Evolutionary conservation across 92 coral and sea anemone species (phyloP), one percentile per base, ranked within the genome.

Genomic region (Phenganax subtilis): DNA sequence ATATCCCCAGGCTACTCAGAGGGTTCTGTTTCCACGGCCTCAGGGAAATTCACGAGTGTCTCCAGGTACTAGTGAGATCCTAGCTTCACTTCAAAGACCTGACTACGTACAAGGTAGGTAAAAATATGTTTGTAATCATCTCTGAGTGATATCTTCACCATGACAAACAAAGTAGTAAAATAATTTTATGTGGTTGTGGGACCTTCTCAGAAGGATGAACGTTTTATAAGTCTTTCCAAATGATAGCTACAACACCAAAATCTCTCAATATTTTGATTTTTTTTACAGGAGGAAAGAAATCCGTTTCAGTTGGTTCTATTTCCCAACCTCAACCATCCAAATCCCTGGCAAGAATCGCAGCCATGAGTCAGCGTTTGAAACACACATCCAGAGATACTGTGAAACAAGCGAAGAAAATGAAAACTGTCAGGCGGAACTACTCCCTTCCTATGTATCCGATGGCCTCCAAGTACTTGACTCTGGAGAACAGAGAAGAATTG

Each of bases 321-420:
- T 27, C 64, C 0, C 70, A 76, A 59, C 73, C 73, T 37, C 83
- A 79, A 54, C 83, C 83, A 20, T 62, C 73, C 37, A 79, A 79
- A 20, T 60, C 53, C 20, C 74, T 79, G 14, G 83, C 83, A 6
- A 79, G 74, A 64, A 79, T 79, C 73, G 83, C 83, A 1, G 83
- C 83, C 8, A 67, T 79, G 51, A 79, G 83, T 79, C 83, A 79
- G 51, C 83, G 83, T 0, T 27, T 96, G 90, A 96, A 96, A 76
- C 99, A 96, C 84, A 90, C 99, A 9, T 96, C 99, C 0, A 96
- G 92, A 69, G 99, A 96, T 31, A 96, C 92, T 53, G 96, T 91
- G 80, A 96, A 91, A 66, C 97, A 91, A 83, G 88, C 91, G 10
- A 85, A 86, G 82, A 92, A 91, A 84, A 75, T 91, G 71, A 96